A percentile compares a stretch with the other conserved stretches of the same genome.
phyloP scores from a whole-genome alignment of 2,113 vertebrate species.

The Talpa occidentalis region DNA sequence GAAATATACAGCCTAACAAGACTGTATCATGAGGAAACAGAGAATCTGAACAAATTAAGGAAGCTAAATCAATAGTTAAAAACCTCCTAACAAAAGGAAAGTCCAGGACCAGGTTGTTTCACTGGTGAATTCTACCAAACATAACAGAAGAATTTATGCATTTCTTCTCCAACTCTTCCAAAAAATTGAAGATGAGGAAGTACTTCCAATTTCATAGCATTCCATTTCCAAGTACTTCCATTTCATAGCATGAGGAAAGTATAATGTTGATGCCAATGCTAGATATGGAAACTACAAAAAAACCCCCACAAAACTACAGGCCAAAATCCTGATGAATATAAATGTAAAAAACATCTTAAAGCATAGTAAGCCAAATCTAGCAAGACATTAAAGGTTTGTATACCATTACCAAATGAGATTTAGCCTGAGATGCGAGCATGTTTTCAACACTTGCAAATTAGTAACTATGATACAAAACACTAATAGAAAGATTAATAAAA shows the following conservation, averaged over 20 bases:
- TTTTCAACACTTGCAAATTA: background rate
- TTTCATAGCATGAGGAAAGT: background rate
- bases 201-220: background rate
- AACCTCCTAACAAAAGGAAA: background rate
- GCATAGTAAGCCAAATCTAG: background rate
- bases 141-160: background rate
- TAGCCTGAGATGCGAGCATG: background rate
- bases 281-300: background rate
- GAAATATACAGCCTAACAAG: background rate
- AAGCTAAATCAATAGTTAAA: background rate
- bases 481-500: background rate
- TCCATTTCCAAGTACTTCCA: no score
- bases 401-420: background rate
- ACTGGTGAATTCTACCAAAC: background rate
- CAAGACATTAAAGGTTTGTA: background rate
- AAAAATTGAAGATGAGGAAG: background rate
- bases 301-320: background rate
- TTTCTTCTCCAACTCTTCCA: background rate
- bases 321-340: background rate
- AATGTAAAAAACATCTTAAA: background rate
- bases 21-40: background rate
- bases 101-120: background rate
- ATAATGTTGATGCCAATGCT: background rate
- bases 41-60: background rate
- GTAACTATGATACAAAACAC: background rate